A percentile compares a stretch with the other conserved stretches of the same genome.
Evolutionary conservation across 2,888 invertebrate genomes (phyloP).

Genomic region (Chrysotoxum bicinctum): DNA sequence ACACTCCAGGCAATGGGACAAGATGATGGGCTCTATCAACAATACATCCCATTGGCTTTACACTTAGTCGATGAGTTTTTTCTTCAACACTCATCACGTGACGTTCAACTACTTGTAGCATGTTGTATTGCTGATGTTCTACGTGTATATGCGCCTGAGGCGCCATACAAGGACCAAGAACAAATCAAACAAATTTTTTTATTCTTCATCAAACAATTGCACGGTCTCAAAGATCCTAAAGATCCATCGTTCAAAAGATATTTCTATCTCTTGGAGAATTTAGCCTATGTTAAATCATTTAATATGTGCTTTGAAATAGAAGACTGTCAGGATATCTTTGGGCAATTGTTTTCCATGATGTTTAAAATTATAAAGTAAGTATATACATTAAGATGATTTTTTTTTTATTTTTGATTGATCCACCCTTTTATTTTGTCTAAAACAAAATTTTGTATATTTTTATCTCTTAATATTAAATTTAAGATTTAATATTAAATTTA

Average conservation of each 20-base stretch:
- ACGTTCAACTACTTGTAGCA: constrained; percentile 96
- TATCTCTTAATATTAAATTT: no score
- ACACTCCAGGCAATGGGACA: constrained; percentile 98
- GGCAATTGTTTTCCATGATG: constrained; percentile 94
- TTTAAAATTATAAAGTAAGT: constrained; percentile 97
- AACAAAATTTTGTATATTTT: no score
- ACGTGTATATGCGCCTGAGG: constrained; percentile 97
- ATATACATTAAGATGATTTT: no score
- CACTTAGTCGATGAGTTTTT: constrained; percentile 97
- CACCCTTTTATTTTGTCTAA: no score
- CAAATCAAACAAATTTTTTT: constrained; percentile 95
- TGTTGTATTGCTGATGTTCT: constrained; percentile 99
- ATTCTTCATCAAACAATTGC: constrained; percentile 96
- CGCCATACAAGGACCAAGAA: constrained; percentile 97
- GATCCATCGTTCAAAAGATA: constrained; percentile 98
- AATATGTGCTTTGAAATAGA: constrained; percentile 99
- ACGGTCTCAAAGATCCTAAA: constrained; percentile 96
- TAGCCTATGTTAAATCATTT: constrained; percentile 98
- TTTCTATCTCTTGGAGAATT: constrained; percentile 97
- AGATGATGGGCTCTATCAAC: constrained; percentile 96
- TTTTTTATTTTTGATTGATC: no score
- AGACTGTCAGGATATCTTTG: constrained; percentile 98
- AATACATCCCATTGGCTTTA: constrained; percentile 94
- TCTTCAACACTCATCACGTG: constrained; percentile 92
- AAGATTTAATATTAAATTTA: no score